Evolutionary conservation across 2,113 vertebrate species (phyloP), one percentile per base, ranked within the genome.

Genomic region (Zosterops borbonicus): DNA sequence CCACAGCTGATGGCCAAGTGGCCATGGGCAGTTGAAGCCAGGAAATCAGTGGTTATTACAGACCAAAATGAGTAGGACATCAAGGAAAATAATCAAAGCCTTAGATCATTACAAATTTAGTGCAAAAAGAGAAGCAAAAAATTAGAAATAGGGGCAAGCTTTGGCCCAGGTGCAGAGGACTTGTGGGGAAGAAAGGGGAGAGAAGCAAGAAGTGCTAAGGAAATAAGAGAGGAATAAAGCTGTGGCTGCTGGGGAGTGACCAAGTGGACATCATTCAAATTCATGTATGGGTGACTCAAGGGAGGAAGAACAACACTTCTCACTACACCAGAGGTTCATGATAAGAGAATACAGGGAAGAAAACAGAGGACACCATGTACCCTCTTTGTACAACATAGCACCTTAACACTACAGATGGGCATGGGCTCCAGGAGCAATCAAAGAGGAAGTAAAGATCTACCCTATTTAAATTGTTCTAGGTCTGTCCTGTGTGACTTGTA

Each of bases 191-290:
- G 41, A 37, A 70, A 10, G 5, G 11, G 20, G 16, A 70, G 21
- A 73, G 18, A 87, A 50, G 14, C 10, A 46, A 58, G 27, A 62
- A 74, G 14, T 37, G 11, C 15, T 44, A 73, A 63, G 35, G 29
- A 77, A 70, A 16, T 27, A 62, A 20, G 52, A 76, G 49, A 62
- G 14, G 9, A 79, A 5, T 24, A 71, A 68, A 49, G 9, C 53
- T 80, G 22, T 55, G 19, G 9, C 49, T 85, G 17, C 7, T 76
- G 47, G 11, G 33, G 12, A 47, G 27, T 58, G 63, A 63, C 17
- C 0, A 0, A 35, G 11, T 31, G 29, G 18, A 56, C 9, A 49
- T 58, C 6, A 35, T 62, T 67, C 42, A 52, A 33, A 55, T 73
- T 67, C 16, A 28, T 31, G 25, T 42, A 23, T 29, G 25, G 12